Evolutionary conservation across 2,888 invertebrate species (phyloP).

Genomic region (Salpingus planirostris): DNA sequence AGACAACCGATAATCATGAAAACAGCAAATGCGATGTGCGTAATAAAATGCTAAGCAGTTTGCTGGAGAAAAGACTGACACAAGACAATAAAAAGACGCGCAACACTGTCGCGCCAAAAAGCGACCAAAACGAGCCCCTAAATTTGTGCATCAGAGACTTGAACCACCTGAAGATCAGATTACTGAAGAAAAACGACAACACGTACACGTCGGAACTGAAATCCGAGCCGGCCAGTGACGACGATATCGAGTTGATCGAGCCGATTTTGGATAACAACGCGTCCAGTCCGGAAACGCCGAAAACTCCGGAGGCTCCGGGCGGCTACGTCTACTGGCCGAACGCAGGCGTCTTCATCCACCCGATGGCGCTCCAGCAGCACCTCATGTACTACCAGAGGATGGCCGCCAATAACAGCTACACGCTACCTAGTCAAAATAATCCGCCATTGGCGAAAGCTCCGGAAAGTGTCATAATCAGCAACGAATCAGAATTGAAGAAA

Average conservation of each 20-base stretch:
- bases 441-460: conserved; percentile 23
- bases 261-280: conserved; percentile 35
- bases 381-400: conserved; percentile 67
- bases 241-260: conserved; percentile 42
- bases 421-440: conserved; percentile 27
- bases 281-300: conserved; percentile 18
- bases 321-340: conserved; percentile 64
- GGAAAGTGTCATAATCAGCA: no score
- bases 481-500: conserved; percentile 33
- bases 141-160: conserved; percentile 76
- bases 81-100: conserved; percentile 50
- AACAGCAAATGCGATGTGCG: conserved; percentile 55
- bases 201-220: conserved; percentile 55
- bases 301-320: conserved; percentile 37
- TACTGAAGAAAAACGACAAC: conserved; percentile 51
- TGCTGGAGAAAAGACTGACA: conserved; percentile 60
- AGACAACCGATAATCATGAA: conserved; percentile 23
- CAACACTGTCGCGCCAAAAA: conserved; percentile 6
- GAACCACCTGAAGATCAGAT: conserved; percentile 57
- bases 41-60: conserved; percentile 59
- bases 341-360: conserved; percentile 63
- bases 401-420: conserved; percentile 46
- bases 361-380: conserved; percentile 62
- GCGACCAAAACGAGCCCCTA: conserved; percentile 61
- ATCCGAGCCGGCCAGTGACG: conserved; percentile 50